Base-by-base conservation (phyloP, 2,888 invertebrate species). In the Lysandra bellargus region DNA sequence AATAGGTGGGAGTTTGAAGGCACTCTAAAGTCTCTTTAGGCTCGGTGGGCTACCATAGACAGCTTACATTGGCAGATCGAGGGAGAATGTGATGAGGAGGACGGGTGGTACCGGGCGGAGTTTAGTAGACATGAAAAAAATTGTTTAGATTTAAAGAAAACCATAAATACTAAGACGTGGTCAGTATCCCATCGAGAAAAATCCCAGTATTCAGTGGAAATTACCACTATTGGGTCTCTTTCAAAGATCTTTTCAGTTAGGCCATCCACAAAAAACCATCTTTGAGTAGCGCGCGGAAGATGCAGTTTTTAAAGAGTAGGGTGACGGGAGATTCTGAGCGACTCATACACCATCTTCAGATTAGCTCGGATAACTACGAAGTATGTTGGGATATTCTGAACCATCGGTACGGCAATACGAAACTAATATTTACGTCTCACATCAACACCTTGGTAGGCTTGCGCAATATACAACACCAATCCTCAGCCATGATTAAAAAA, bases 331-430 rank as follows among this genome's bases (percentile, higher is more conserved):
- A 81, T 73, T 80, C 80, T 1, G 81, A 81, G 60, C 76, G 79
- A 1, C 78, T 82, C 0, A 81, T 83, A 23, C 82, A 81, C 40
- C 82, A 82, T 77, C 74, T 83, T 4, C 73, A 74, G 1, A 74
- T 74, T 14, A 74, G 73, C 14, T 74, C 73, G 4, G 44, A 74
- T 74, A 74, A 74, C n/a, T 74, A 74, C 4, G 73, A 74, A 76
- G 81, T 76, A 1, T 81, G 81, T 73, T 82, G 83, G 82, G 82
- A 82, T 9, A 83, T 83, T 2, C 75, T 82, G 2, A 82, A 81
- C n/a, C 80, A 83, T 40, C 80, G 82, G 1, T 83, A 81, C 17
- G 81, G 81, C 61, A 82, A 82, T 53, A 81, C 61, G 78, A 81
- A 79, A 57, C 64, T 82, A 33, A 82, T 83, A 37, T 49, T 81